These are phyloP conservation scores for Bergia sp. DNA, from an alignment of 92 coral and sea anemone species.

Conservation along the genomic window DNA sequence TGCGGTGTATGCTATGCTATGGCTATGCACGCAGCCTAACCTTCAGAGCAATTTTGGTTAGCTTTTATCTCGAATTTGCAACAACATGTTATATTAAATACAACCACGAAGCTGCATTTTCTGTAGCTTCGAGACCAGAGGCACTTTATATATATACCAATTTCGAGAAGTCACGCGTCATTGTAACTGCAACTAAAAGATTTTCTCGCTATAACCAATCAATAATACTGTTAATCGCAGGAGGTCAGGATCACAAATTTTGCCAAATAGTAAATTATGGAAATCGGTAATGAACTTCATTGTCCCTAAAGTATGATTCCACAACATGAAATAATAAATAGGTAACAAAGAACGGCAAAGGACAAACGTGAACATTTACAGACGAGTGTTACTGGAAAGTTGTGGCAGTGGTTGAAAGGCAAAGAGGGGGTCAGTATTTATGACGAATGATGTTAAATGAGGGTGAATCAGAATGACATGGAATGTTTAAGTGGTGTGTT, in stretches of 20 bases:
- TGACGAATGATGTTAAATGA: too few species aligned
- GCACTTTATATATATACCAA: neutral
- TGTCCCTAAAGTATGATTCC: neutral
- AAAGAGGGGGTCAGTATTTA: too few species aligned
- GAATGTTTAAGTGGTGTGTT: neutral
- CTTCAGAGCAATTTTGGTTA: neutral
- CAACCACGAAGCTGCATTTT: neutral
- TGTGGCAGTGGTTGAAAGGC: too few species aligned
- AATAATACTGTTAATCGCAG: too few species aligned
- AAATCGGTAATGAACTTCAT: neutral
- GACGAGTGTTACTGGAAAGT: neutral
- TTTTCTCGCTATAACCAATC: too few species aligned
- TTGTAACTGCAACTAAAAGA: neutral
- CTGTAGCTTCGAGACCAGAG: neutral
- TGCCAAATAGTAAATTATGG: neutral
- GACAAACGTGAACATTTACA: neutral
- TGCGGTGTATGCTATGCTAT: too few species aligned
- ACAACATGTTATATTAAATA: neutral
- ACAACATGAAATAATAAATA: too few species aligned
- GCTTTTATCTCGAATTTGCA: neutral
- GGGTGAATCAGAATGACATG: too few species aligned
- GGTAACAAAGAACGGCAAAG: neutral
- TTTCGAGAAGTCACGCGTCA: neutral
- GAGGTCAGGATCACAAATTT: neutral
- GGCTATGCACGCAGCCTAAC: too few species aligned